Conservation (phyloP, 2,113 vertebrate genomes). For the Alexandromys fortis region DNA sequence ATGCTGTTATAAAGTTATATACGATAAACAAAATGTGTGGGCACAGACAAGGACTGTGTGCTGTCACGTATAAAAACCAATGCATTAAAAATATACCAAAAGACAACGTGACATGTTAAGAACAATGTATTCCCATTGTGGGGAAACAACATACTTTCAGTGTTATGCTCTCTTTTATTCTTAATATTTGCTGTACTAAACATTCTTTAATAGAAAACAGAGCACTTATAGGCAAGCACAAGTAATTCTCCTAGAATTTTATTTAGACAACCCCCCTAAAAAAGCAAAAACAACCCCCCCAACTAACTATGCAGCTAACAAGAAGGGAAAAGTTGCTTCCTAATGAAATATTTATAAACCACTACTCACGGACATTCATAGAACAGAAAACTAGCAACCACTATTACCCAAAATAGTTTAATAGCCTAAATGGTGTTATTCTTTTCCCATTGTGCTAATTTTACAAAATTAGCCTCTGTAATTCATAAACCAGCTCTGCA, state of each 20-base stretch:
- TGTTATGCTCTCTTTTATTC: not conserved
- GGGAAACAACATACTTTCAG: constrained; percentile 26
- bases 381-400: constrained; percentile 59
- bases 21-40: constrained; percentile 50
- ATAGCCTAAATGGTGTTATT: constrained; percentile 67
- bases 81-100: constrained; percentile 9
- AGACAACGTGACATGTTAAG: not conserved
- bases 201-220: constrained; percentile 56
- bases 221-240: not conserved
- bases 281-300: not conserved
- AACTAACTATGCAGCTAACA: not conserved
- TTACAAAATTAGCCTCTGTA: constrained; percentile 76
- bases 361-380: constrained; percentile 51
- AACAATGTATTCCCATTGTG: constrained; percentile 25
- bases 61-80: constrained; percentile 32
- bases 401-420: constrained; percentile 70
- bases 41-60: not conserved
- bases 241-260: constrained; percentile 62
- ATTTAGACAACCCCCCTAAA: not conserved
- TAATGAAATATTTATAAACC: constrained; percentile 48
- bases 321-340: constrained; percentile 42
- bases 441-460: constrained; percentile 74
- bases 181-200: constrained; percentile 27
- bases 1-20: constrained; percentile 30
- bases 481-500: constrained; percentile 75